phyloP scores from a whole-genome alignment of 2,888 invertebrate genomes.

The Pediacus dermestoides region DNA sequence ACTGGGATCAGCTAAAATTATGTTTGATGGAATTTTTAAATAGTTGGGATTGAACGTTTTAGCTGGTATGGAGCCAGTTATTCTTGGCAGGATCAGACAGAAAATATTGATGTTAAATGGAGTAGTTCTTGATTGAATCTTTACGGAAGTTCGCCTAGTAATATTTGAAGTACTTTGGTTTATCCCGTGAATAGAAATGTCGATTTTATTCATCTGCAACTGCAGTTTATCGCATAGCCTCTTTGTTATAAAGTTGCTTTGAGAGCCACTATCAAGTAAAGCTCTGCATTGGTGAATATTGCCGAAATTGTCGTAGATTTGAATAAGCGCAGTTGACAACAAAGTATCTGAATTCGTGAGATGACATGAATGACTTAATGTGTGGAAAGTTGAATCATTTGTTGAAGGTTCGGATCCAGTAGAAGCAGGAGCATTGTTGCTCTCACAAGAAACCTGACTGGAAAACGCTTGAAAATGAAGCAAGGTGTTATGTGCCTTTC shows the following conservation, averaged over 20 bases:
- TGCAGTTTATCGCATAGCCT: conserved; percentile 5
- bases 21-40: too few species aligned
- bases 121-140: conserved; percentile 6
- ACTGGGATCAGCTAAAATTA: too few species aligned
- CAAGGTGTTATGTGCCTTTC: background rate
- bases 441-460: too few species aligned
- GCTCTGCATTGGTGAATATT: conserved; percentile 21
- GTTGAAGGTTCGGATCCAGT: too few species aligned
- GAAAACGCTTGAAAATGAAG: background rate
- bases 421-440: too few species aligned
- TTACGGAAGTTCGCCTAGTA: background rate
- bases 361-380: too few species aligned
- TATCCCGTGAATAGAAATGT: conserved; percentile 10
- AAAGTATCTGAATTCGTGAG: too few species aligned
- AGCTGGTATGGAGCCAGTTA: too few species aligned
- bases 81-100: conserved; percentile 9
- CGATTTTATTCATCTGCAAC: background rate
- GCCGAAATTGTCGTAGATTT: too few species aligned
- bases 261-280: conserved; percentile 8
- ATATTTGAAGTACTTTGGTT: conserved; percentile 2
- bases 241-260: conserved; percentile 7
- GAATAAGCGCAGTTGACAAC: too few species aligned
- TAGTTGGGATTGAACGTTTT: too few species aligned
- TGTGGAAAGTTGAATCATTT: too few species aligned
- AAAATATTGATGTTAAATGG: background rate